Base-by-base conservation (phyloP, 2,797 vertebrate species). In the Pseudomugil tenellus region DNA sequence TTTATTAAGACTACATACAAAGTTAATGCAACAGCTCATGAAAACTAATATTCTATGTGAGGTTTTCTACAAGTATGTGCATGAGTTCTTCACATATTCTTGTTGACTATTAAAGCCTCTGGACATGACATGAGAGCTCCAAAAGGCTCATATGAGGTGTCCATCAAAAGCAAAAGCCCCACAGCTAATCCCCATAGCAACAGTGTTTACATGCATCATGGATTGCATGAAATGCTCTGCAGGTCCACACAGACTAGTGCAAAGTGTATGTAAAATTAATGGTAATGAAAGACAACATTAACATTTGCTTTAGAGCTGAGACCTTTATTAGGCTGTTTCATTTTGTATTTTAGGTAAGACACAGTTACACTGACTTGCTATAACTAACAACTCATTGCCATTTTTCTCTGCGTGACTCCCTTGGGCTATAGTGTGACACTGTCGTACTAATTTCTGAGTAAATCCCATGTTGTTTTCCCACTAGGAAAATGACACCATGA, bases 371-470 rank as follows among this genome's bases (percentile, higher is more conserved):
- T 6, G 52, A 32, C 63, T 72, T 54, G 34, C 64, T 35, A 63
- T 23, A 60, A 19, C 28, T 46, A 6, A 28, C 34, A 35, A 7
- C 48, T 68, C 37, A 0, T 51, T 52, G 60, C 32, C 48, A 55
- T 41, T 52, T 58, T 58, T 76, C 32, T 5, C 64, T 21, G 16
- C 21, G 26, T 1, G 32, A 61, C 34, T 79, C 71, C 60, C 57
- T 21, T 3, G 55, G 56, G 74, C 71, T 58, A 60, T 46, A 80
- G 67, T 74, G 72, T 65, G 62, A 88, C 74, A 59, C 54, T 51
- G 57, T 62, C 52, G 49, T 61, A 60, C 77, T 76, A 62, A 76
- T 86, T 59, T 52, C 61, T 5, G 41, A 68, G 58, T 43, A 68
- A 75, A 81, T 67, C 32, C 32, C 57, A 77, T 65, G 55, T 63